phyloP scores from a whole-genome alignment of 2,113 vertebrate species.

The Porphyrio hochstetteri region DNA sequence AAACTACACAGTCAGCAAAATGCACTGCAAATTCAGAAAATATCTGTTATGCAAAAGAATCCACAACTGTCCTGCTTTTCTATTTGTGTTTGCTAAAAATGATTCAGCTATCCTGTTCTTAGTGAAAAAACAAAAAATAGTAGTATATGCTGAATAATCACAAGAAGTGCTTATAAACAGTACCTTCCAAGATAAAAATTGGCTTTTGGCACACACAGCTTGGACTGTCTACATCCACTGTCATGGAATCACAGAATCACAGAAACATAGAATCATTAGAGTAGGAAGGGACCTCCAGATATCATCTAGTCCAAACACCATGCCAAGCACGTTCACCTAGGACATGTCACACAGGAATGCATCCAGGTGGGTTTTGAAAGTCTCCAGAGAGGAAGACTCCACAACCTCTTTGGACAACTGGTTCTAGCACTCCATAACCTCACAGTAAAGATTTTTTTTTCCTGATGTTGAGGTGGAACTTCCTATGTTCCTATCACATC shows the following conservation, averaged over 20 bases:
- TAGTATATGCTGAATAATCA: not conserved
- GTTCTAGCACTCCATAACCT: too few species aligned
- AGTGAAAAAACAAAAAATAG: not conserved
- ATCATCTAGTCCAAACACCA: too few species aligned
- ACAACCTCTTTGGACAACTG: too few species aligned
- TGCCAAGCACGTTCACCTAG: too few species aligned
- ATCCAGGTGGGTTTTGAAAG: too few species aligned
- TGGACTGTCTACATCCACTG: not conserved
- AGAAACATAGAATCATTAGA: too few species aligned
- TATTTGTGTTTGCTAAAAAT: not conserved
- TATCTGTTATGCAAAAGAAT: not conserved
- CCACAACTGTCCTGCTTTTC: not conserved
- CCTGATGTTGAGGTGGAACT: too few species aligned
- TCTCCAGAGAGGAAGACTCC: too few species aligned
- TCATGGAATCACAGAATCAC: too few species aligned
- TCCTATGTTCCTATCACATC: not conserved
- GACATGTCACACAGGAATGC: too few species aligned
- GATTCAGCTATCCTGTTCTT: not conserved
- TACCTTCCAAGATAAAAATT: not conserved
- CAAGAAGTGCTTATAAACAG: not conserved
- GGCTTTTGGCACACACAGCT: not conserved
- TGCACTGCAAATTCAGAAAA: not conserved
- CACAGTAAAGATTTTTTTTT: too few species aligned
- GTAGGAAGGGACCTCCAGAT: too few species aligned
- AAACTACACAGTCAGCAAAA: not conserved